Conservation (phyloP, 2,113 vertebrate genomes). For the Passer domesticus region DNA sequence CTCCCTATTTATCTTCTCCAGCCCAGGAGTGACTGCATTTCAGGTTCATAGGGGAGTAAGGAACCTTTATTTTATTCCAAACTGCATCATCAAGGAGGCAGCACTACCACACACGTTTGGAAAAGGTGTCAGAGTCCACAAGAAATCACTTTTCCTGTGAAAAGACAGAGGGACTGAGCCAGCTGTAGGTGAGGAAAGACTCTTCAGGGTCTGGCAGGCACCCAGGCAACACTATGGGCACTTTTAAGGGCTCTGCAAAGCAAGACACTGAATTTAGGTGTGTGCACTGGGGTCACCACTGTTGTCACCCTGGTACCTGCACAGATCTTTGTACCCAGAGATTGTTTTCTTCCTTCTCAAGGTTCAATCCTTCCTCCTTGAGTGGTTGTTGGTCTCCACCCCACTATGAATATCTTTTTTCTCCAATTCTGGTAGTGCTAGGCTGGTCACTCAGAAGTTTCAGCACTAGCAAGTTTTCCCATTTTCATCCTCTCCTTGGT, state of each 20-base stretch:
- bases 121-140: background rate
- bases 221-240: background rate
- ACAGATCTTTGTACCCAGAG: background rate
- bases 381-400: background rate
- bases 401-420: background rate
- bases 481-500: background rate
- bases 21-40: background rate
- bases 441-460: background rate
- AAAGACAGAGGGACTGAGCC: background rate
- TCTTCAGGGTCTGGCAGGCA: background rate
- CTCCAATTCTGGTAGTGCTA: background rate
- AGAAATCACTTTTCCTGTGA: background rate
- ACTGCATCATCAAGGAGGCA: background rate
- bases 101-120: fast-evolving
- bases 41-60: background rate
- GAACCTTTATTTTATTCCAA: background rate
- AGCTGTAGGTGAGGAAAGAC: background rate
- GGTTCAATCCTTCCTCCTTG: background rate
- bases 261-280: background rate
- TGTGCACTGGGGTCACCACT: background rate
- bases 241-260: background rate
- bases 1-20: background rate
- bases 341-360: background rate
- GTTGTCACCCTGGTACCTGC: background rate
- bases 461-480: background rate